Conservation (phyloP, 2,797 vertebrate genomes). For the Avahi laniger region DNA sequence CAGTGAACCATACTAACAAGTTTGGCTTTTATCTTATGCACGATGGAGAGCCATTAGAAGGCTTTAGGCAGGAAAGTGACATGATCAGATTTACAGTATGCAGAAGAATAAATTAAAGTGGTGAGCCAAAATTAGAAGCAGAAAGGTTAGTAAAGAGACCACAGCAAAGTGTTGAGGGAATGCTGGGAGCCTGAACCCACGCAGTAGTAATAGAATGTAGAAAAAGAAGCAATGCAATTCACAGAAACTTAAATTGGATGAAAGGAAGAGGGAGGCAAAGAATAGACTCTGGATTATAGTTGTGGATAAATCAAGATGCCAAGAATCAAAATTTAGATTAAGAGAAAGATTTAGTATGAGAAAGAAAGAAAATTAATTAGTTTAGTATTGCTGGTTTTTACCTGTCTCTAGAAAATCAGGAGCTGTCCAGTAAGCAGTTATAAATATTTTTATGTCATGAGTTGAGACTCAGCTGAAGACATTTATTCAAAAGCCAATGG, state of each 20-base stretch:
- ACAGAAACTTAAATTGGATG: not conserved
- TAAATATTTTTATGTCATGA: not conserved
- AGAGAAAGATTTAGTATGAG: not conserved
- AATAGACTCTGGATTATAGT: not conserved
- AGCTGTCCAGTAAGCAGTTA: not conserved
- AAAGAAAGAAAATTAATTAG: not conserved
- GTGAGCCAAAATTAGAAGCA: not conserved
- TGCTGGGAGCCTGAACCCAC: not conserved
- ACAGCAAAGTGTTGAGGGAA: not conserved
- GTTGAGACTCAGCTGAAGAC: not conserved
- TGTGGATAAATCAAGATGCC: not conserved
- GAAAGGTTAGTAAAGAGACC: not conserved
- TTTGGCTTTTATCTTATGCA: not conserved
- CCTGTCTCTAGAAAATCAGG: not conserved
- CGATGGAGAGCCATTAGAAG: not conserved
- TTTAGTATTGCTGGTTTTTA: not conserved
- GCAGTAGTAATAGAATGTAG: not conserved
- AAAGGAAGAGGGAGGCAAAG: not conserved
- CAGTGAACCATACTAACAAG: not conserved
- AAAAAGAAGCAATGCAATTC: not conserved
- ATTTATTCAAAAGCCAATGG: not conserved
- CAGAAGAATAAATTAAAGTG: not conserved
- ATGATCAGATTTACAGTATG: not conserved
- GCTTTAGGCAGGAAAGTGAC: not conserved
- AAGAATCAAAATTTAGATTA: not conserved